Conservation (phyloP, 2,113 vertebrate species). For the Lethenteron reissneri region DNA sequence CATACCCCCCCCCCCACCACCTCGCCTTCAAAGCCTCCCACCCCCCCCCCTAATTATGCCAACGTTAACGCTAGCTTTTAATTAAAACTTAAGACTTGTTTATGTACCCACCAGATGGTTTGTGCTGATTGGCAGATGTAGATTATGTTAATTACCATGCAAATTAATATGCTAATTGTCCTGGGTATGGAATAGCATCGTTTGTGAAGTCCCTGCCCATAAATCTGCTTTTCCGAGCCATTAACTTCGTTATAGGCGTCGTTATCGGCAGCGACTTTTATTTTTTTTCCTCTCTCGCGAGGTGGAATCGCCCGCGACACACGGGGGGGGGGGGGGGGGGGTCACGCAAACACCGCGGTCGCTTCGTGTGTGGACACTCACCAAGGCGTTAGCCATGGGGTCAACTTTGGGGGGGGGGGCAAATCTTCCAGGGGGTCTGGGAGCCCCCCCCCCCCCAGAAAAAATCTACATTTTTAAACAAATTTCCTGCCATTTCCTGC, state of each 20-base stretch:
- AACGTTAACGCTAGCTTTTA: not conserved
- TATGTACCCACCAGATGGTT: constrained; percentile 4
- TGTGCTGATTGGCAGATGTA: constrained; percentile 6
- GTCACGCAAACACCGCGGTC: too few relatives aligned
- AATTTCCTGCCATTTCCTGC: too few relatives aligned
- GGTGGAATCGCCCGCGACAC: too few relatives aligned
- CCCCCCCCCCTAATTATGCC: not conserved
- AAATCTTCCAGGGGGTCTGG: too few relatives aligned
- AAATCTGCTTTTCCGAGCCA: constrained; percentile 5
- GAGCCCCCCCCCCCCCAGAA: too few relatives aligned
- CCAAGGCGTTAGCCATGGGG: too few relatives aligned
- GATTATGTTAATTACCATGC: constrained; percentile 6
- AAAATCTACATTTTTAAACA: too few relatives aligned
- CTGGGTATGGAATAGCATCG: not conserved
- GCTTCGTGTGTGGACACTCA: too few relatives aligned
- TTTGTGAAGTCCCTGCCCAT: constrained; percentile 1
- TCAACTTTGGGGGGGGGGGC: too few relatives aligned
- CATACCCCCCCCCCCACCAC: too few relatives aligned
- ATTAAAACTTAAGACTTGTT: constrained; percentile 7
- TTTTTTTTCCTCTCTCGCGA: not conserved
- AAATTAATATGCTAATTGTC: constrained; percentile 7
- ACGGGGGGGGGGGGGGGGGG: too few relatives aligned
- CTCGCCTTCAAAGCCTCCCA: too few relatives aligned
- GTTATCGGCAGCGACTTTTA: not conserved
- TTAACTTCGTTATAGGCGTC: constrained; percentile 2